These are phyloP conservation scores for Xiphophorus maculatus DNA, from an alignment of 2,113 vertebrate genomes.

Conservation along the genomic window DNA sequence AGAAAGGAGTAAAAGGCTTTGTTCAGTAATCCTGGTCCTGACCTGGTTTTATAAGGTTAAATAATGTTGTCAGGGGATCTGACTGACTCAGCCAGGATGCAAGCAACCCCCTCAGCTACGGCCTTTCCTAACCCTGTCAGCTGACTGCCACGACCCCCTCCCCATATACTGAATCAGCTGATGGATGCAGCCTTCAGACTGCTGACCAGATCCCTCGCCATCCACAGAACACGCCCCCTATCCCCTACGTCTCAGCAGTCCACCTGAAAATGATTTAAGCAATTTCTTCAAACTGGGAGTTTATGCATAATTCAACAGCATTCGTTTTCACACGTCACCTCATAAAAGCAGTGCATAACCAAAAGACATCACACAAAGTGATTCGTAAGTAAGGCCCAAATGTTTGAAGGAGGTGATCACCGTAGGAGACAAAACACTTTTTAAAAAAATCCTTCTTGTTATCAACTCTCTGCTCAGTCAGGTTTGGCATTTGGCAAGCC, in stretches of 20 bases:
- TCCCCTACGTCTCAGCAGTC: background rate
- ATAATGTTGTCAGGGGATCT: constrained; percentile 65
- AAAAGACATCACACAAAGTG: background rate
- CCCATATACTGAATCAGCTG: constrained; percentile 54
- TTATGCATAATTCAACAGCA: background rate
- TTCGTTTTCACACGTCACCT: background rate
- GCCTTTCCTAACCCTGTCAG: constrained; percentile 45
- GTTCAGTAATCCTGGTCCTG: constrained; percentile 69
- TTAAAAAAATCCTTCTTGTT: constrained; percentile 19
- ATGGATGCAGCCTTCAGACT: constrained; percentile 47
- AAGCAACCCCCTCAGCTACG: constrained; percentile 1
- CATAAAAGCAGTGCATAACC: background rate
- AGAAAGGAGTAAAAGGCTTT: constrained; percentile 13
- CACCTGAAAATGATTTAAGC: constrained; percentile 26
- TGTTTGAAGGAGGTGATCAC: background rate
- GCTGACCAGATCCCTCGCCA: constrained; percentile 45
- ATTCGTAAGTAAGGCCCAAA: constrained; percentile 14
- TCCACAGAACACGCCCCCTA: background rate
- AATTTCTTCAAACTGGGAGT: background rate
- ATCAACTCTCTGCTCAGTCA: constrained; percentile 59
- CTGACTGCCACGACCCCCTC: constrained; percentile 37
- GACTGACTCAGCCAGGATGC: constrained; percentile 40
- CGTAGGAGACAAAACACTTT: constrained; percentile 29
- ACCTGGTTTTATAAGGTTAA: constrained; percentile 74
- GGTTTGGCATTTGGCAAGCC: constrained; percentile 52